Percentiles rank a stretch among this genome's conserved stretches.
These are phyloP conservation scores for Cyprinodon brontotheroides DNA, from an alignment of 2,113 vertebrate species.

Conservation along the genomic window DNA sequence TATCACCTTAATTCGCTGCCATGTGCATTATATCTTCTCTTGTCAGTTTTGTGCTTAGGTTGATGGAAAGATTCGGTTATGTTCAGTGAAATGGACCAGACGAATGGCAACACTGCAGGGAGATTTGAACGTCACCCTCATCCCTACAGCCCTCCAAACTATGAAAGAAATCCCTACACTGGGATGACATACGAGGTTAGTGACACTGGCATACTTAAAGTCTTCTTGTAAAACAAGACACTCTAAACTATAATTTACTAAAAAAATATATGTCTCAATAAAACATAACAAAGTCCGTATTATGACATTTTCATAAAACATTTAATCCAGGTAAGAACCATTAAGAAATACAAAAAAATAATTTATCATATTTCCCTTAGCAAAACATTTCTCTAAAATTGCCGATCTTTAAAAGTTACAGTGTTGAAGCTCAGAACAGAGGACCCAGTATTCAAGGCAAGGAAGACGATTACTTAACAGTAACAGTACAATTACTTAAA, in stretches of 20 bases:
- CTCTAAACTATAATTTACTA: not conserved
- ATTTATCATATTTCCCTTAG: no score
- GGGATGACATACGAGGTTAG: slow-evolving; percentile 57
- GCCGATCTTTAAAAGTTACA: no score
- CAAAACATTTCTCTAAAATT: no score
- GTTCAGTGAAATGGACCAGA: slow-evolving; percentile 44
- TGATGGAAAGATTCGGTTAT: not conserved
- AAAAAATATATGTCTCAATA: not conserved
- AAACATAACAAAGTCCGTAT: not conserved
- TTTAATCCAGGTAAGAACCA: not conserved
- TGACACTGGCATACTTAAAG: not conserved
- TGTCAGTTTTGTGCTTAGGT: slow-evolving; percentile 2
- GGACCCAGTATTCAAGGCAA: no score
- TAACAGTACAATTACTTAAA: no score
- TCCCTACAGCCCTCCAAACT: slow-evolving; percentile 48
- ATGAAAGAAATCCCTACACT: slow-evolving; percentile 6
- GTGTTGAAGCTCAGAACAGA: no score
- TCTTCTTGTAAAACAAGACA: not conserved
- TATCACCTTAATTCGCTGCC: slow-evolving; percentile 6
- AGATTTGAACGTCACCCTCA: slow-evolving; percentile 38
- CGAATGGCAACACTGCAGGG: slow-evolving; percentile 11
- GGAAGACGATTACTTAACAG: no score
- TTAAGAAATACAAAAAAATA: not conserved
- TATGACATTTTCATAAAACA: not conserved
- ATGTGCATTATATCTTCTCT: slow-evolving; percentile 4